Base-by-base conservation (phyloP, 2,797 vertebrate genomes). In the Enteromius thamalakanensis region DNA sequence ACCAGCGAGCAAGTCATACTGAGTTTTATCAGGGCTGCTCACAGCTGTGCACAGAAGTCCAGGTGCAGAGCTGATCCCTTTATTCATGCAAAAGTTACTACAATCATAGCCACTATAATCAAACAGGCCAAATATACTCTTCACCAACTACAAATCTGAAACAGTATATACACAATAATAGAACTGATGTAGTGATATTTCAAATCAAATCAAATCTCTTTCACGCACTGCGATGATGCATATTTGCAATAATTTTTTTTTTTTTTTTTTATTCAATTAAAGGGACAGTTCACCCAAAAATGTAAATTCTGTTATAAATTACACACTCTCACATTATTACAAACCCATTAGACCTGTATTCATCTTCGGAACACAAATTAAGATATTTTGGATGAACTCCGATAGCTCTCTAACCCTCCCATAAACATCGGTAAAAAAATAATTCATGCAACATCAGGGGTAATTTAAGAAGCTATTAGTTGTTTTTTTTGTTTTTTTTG, bases 11-110 rank as follows among this genome's bases (percentile, higher is more conserved):
- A 21, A 82, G 55, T 74, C 55, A 10, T 49, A 15, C 69, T 47
- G 37, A 32, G 55, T 74, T 75, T 11, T 12, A 12, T 71, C 69
- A 42, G 40, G 34, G 62, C 10, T 80, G 79, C 72, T 45, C 64
- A 81, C 29, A 58, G 26, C 45, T 78, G 47, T 72, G 67, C 23
- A 47, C 60, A 58, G 29, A 75, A 45, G n/a, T 49, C 10, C 37
- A 58, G 75, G 51, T 62, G 72, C 42, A 21, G 53, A 32, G 9
- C 47, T 14, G 21, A 80, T 81, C 53, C 42, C 42, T 77, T 85
- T 70, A 80, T 71, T 77, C 84, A 77, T 76, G 53, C 84, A 81
- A 64, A 81, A 10, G 21, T 34, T 58, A 55, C 45, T 53, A 68
- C 58, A 62, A 15, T 37, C 74, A n/a, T 23, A 26, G 12, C 58